Evolutionary conservation across 2,113 vertebrate genomes (phyloP).

Genomic region (Dicentrarchus labrax): DNA sequence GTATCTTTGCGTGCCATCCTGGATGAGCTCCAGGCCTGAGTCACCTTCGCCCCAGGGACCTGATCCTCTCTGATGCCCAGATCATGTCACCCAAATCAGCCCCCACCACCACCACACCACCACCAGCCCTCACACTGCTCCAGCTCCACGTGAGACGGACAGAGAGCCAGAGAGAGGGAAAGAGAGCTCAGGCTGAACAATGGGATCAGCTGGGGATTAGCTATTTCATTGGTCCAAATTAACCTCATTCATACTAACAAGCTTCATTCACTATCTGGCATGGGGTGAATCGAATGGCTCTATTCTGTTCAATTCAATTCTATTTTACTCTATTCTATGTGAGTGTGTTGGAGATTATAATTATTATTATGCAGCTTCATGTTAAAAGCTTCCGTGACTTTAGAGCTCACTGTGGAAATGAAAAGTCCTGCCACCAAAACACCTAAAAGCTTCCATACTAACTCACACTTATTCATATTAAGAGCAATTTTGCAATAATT

Average conservation of each 20-base stretch:
- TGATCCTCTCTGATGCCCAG: slow-evolving; percentile 49
- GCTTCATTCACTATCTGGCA: slow-evolving; percentile 46
- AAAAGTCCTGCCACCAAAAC: neutral
- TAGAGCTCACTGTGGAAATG: neutral
- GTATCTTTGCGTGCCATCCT: slow-evolving; percentile 10
- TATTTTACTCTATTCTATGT: slow-evolving; percentile 9
- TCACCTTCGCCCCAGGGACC: slow-evolving; percentile 49
- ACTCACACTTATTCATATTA: neutral
- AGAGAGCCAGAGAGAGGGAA: slow-evolving; percentile 15
- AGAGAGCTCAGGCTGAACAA: slow-evolving; percentile 36
- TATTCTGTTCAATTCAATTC: slow-evolving; percentile 27
- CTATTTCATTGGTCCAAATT: slow-evolving; percentile 50
- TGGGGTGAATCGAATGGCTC: slow-evolving; percentile 32
- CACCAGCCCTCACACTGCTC: neutral
- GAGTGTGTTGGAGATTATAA: neutral
- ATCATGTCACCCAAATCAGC: slow-evolving; percentile 56
- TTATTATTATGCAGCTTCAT: neutral
- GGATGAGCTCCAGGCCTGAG: slow-evolving; percentile 54
- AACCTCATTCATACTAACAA: slow-evolving; percentile 49
- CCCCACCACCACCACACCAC: neutral
- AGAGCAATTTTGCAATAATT: slow-evolving; percentile 3
- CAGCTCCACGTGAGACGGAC: slow-evolving; percentile 17
- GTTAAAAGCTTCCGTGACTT: slow-evolving; percentile 14
- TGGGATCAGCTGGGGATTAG: slow-evolving; percentile 52
- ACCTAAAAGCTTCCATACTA: slow-evolving; percentile 17